Evolutionary conservation across 2,113 vertebrate genomes (phyloP).

Genomic region (Callipepla californica): DNA sequence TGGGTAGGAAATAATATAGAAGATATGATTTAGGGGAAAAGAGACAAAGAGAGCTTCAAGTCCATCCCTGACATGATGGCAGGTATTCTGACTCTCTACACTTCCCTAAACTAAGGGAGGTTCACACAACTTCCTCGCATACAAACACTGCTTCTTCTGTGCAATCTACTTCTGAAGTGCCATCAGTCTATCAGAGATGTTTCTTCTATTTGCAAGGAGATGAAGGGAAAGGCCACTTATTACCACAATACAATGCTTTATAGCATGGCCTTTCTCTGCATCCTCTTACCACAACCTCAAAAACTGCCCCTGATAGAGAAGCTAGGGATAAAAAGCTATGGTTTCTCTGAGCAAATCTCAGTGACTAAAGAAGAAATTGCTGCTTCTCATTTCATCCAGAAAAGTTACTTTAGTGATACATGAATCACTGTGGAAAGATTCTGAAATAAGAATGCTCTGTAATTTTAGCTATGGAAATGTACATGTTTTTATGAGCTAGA

Average conservation of each 20-base stretch:
- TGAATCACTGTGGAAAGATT: not conserved
- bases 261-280: not conserved
- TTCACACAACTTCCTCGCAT: not conserved
- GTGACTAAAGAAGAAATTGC: not conserved
- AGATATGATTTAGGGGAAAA: not conserved
- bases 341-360: not conserved
- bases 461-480: not conserved
- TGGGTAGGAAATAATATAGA: not conserved
- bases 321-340: not conserved
- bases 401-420: not conserved
- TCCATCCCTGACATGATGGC: not conserved
- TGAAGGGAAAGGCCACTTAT: not conserved
- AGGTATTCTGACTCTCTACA: not conserved
- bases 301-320: not conserved
- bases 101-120: not conserved
- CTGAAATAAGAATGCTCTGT: fast-evolving
- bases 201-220: not conserved
- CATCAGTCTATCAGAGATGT: not conserved
- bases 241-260: not conserved
- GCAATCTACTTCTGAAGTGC: not conserved
- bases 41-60: not conserved
- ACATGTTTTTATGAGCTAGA: not conserved
- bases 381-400: not conserved
- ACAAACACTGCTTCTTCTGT: not conserved
- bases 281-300: fast-evolving